Evolutionary conservation across 2,113 vertebrate genomes (phyloP), one percentile per base, ranked within the genome.

Genomic region (Menura novaehollandiae): DNA sequence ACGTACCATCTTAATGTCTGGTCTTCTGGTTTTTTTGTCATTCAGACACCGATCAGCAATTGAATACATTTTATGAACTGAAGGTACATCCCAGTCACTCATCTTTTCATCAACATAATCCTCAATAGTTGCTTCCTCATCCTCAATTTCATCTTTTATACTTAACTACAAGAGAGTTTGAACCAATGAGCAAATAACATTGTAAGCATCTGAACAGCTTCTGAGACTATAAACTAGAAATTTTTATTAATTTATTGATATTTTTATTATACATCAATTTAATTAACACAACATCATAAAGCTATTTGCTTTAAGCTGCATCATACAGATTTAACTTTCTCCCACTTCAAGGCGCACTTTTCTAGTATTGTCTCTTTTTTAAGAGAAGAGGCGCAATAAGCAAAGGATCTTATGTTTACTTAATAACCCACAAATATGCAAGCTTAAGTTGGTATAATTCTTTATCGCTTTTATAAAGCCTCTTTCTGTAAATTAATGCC

Each of bases 121-220:
- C 95, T 98, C 98, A 94, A 99, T 93, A 26, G 98, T 98, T 95
- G 98, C 98, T 83, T 99, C 99, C 91, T 99, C 99, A 66, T 99
- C 99, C 81, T 99, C 99, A 47, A 99, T 99, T 97, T 99, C 98
- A 44, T 99, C 98, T 97, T 98, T 99, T 95, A 99, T 96, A 83
- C 98, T 98, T 95, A 99, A 98, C 99, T 99, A 93, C 75, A 89
- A 84, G 67, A 93, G 39, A 95, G 49, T 81, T 88, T 32, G 60
- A 91, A 80, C 8, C 85, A 84, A 63, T 5, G 37, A 91, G 56
- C 7, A 78, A 33, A 8, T 53, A 62, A 74, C 26, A 33, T 5
- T 30, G 14, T 41, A 72, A 68, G n/a, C 56, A 64, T 28, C 41
- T 49, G 37, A 64, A 82, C 49, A 37, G 44, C 44, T 41, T 60